phyloP scores from a whole-genome alignment of 2,888 invertebrate species.

The Choristoneura rosaceana region DNA sequence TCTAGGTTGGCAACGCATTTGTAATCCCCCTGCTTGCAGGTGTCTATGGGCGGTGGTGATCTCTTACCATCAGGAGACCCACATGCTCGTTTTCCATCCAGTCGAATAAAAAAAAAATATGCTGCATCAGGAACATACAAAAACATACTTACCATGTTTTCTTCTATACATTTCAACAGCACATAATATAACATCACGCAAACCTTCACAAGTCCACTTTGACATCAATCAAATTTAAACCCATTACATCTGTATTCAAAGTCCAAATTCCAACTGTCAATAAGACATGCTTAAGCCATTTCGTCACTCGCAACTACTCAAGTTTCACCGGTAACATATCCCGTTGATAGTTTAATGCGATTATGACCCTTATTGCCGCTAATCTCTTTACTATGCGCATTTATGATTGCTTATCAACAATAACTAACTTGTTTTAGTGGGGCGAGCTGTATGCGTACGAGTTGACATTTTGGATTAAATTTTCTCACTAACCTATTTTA shows the following conservation, averaged over 20 bases:
- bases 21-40: too few relatives aligned
- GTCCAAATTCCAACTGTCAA: neutral
- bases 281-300: neutral
- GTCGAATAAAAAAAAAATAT: too few relatives aligned
- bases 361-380: constrained; percentile 30
- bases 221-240: neutral
- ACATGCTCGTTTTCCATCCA: too few relatives aligned
- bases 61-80: too few relatives aligned
- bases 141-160: neutral
- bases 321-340: neutral
- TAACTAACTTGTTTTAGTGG: constrained; percentile 11
- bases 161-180: neutral
- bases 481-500: neutral
- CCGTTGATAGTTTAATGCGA: constrained; percentile 13
- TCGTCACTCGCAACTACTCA: neutral
- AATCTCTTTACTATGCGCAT: constrained; percentile 31
- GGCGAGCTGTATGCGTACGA: neutral
- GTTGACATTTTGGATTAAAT: neutral
- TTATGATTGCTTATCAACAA: constrained; percentile 25
- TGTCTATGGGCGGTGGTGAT: too few relatives aligned
- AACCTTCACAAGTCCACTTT: neutral
- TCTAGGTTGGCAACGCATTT: too few relatives aligned
- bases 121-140: neutral
- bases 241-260: neutral
- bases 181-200: neutral